Percentiles rank a stretch among this genome's conserved stretches.
These are phyloP conservation scores for Drosophila tristis DNA, from an alignment of 1,140 invertebrate species.

Conservation along the genomic window DNA sequence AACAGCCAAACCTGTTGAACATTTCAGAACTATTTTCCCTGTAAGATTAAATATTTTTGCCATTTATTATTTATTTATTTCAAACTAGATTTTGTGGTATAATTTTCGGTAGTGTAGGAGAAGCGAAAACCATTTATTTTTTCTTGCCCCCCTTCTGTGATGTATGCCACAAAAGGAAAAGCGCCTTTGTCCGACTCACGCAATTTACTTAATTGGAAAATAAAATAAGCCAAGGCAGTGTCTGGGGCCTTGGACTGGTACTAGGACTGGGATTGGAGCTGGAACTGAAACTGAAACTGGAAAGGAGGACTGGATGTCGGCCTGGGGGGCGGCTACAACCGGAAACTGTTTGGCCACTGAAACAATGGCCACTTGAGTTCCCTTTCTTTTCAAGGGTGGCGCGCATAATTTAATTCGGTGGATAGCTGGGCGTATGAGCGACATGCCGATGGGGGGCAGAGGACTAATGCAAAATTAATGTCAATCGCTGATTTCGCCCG, in stretches of 20 bases:
- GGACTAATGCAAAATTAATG: constrained; percentile 79
- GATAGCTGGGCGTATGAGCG: constrained; percentile 56
- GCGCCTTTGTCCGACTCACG: constrained; percentile 50
- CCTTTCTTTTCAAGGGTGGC: constrained; percentile 50
- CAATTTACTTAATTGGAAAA: constrained; percentile 81
- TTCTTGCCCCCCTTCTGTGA: constrained; percentile 12
- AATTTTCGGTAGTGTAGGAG: background rate
- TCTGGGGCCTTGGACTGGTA: constrained; percentile 6
- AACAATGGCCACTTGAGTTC: constrained; percentile 53
- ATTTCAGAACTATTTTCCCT: too few relatives aligned
- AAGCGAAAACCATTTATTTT: constrained; percentile 41
- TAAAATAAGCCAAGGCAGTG: constrained; percentile 56
- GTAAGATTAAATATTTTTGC: too few relatives aligned
- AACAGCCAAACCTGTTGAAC: too few relatives aligned
- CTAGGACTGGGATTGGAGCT: background rate
- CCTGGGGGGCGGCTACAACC: constrained; percentile 1
- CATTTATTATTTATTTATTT: too few relatives aligned
- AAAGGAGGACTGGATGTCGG: constrained; percentile 3
- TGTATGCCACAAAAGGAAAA: constrained; percentile 23
- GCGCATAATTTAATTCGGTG: constrained; percentile 72
- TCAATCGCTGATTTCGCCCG: constrained; percentile 53
- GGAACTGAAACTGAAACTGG: background rate
- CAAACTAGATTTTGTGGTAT: too few relatives aligned
- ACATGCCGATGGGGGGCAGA: constrained; percentile 2
- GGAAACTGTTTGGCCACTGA: constrained; percentile 48